A percentile compares a stretch with the other conserved stretches of the same genome.
Evolutionary conservation across 2,888 invertebrate species (phyloP).

Genomic region (Dione juno): DNA sequence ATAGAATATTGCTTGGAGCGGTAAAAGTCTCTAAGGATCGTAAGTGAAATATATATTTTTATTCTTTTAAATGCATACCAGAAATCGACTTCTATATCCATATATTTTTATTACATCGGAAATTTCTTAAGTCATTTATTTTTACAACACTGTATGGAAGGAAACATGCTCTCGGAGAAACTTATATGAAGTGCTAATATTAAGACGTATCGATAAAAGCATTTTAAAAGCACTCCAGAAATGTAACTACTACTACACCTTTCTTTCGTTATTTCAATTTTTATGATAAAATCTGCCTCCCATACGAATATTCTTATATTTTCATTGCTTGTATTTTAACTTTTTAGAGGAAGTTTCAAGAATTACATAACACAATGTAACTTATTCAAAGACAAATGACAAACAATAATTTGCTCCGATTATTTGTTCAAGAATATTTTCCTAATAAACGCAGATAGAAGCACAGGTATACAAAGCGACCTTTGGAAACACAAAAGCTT

Average conservation of each 20-base stretch:
- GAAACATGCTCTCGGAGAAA: conserved; percentile 28
- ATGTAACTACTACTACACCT: background rate
- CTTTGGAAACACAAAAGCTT: background rate
- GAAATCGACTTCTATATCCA: conserved; percentile 47
- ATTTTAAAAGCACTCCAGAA: conserved; percentile 12
- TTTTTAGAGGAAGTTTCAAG: no score
- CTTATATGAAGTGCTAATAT: conserved; percentile 25
- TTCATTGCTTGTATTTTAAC: no score
- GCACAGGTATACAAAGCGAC: background rate
- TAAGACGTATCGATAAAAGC: conserved; percentile 22
- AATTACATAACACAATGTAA: no score
- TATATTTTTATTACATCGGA: conserved; percentile 73
- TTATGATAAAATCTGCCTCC: no score
- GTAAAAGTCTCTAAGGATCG: background rate
- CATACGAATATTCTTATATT: no score
- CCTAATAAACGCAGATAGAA: background rate
- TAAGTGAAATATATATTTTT: background rate
- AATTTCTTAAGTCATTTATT: conserved; percentile 61
- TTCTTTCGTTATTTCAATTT: background rate
- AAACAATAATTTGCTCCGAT: no score
- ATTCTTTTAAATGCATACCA: background rate
- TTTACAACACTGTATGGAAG: conserved; percentile 30
- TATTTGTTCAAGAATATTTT: no score
- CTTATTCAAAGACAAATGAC: no score
- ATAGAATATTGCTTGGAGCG: no score